Base-by-base conservation (phyloP, 2,888 invertebrate genomes). In the Macaria notata region DNA sequence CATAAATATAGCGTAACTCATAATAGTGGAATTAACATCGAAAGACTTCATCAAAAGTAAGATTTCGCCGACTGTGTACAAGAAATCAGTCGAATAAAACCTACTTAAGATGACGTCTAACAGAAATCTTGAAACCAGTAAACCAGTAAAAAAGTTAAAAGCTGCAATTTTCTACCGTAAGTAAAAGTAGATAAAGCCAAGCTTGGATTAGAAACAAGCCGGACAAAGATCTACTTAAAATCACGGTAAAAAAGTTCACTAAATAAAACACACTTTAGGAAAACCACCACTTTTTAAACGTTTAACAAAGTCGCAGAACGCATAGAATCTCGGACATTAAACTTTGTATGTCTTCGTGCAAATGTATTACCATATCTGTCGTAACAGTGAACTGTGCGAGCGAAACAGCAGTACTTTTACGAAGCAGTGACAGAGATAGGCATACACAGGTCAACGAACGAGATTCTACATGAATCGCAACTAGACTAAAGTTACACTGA, bases 191-290 rank as follows among this genome's bases (percentile, higher is more conserved):
- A 63, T 4, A 41, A 7, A 49, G 54, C 6, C 49, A 45, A 63
- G 61, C 57, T 68, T 70, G 49, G 31, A 53, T 36, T 0, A 30
- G 0, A 54, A 64, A 60, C 54, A 75, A 71, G 62, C 60, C 68
- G 65, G 63, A 65, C 67, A 65, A 59, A 61, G 59, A 61, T 66
- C 74, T 78, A 71, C 74, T 78, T 77, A 73, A 49, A 67, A 49
- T 64, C 56, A 67, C 57, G 51, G 30, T 53, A 67, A 66, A 60
- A 53, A 36, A 1, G 19, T 19, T 19, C 19, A 19, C 33, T 6
- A 36, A 6, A 36, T 3, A 36, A 36, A 7, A 36, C 1, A 6
- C 33, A 36, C 33, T 33, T 33, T 6, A 36, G 33, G 7, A 36
- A 4, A 6, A 6, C 33, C 5, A 36, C 33, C 19, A 19, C 19